phyloP scores from a whole-genome alignment of 2,113 vertebrate species.

The Psettodes erumei region DNA sequence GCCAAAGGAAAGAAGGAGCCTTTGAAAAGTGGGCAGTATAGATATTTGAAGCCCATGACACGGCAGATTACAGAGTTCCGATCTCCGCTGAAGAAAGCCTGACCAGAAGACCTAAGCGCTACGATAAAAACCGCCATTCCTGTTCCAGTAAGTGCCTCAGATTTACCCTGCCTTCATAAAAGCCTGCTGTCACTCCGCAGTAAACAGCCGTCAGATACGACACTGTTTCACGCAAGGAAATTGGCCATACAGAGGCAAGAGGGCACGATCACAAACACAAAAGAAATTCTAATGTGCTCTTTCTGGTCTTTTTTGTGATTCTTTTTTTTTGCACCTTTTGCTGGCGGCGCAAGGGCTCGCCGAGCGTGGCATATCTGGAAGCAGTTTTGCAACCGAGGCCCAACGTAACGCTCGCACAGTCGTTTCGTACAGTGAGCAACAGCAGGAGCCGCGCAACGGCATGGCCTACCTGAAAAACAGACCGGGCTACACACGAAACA shows the following conservation, averaged over 20 bases:
- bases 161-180: constrained; percentile 28
- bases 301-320: constrained; percentile 2
- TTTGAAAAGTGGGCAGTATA: background rate
- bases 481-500: background rate
- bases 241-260: background rate
- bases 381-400: constrained; percentile 23
- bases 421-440: constrained; percentile 28
- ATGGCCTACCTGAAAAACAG: background rate
- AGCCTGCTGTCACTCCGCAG: constrained; percentile 12
- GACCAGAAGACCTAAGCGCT: background rate
- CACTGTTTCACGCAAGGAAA: constrained; percentile 3
- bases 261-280: constrained; percentile 30
- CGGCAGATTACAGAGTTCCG: background rate
- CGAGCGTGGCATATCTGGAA: constrained; percentile 43
- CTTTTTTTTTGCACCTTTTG: constrained; percentile 29
- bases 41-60: background rate
- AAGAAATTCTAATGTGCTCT: constrained; percentile 28
- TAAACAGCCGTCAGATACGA: constrained; percentile 40
- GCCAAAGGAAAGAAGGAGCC: background rate
- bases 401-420: constrained; percentile 29
- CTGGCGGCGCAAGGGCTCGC: constrained; percentile 20
- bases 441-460: background rate
- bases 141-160: constrained; percentile 10
- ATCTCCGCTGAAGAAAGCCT: background rate
- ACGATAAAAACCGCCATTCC: constrained; percentile 8